phyloP scores from a whole-genome alignment of 1,140 invertebrate genomes.

The Hestina assimilis region DNA sequence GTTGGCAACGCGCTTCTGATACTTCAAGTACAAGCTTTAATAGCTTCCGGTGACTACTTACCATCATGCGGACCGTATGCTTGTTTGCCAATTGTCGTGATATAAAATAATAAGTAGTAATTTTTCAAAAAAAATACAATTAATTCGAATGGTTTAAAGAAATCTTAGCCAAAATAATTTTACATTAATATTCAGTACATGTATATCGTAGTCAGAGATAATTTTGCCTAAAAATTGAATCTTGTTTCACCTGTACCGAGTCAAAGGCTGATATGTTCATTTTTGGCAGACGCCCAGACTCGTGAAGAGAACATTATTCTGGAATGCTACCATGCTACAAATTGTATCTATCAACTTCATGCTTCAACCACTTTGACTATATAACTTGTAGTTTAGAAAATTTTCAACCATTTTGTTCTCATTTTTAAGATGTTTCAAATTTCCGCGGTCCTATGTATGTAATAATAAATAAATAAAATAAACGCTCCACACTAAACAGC shows the following conservation, averaged over 20 bases:
- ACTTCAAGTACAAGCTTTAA: no score
- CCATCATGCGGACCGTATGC: no score
- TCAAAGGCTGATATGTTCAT: constrained; percentile 2
- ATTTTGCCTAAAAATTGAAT: constrained; percentile 9
- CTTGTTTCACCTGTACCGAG: constrained; percentile 9
- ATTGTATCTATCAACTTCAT: constrained; percentile 20
- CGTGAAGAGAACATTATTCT: constrained; percentile 3
- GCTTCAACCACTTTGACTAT: neutral
- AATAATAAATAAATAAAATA: no score
- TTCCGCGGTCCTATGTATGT: no score
- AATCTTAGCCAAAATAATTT: neutral
- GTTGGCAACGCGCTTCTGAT: no score
- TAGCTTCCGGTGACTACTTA: no score
- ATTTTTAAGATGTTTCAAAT: no score
- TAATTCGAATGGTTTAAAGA: neutral
- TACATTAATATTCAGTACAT: neutral
- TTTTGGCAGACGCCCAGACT: constrained; percentile 6
- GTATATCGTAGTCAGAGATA: neutral
- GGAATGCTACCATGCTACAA: constrained; percentile 9
- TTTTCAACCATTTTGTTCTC: neutral
- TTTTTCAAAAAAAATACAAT: no score
- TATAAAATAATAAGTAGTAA: no score
- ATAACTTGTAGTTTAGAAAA: constrained; percentile 1
- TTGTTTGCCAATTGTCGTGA: no score
- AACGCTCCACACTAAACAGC: no score